Evolutionary conservation across 2,113 vertebrate genomes (phyloP), one percentile per base, ranked within the genome.

Genomic region (Pimephales promelas): DNA sequence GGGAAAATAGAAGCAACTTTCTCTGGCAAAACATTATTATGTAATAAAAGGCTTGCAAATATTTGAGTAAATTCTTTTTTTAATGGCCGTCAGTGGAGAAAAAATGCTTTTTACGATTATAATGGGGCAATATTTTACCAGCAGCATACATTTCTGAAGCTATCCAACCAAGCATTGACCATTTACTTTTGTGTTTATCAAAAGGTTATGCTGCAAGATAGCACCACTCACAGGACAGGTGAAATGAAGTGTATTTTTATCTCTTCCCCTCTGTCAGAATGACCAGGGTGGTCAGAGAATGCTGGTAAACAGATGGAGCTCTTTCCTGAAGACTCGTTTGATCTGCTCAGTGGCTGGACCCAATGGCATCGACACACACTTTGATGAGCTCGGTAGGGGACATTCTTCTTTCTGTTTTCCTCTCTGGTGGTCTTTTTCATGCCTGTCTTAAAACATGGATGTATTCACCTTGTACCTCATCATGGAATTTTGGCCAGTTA

Each of bases 291-390:
- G 98, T 68, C 97, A 97, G 86, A 91, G 98, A 79, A 95, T 98
- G 94, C 92, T 99, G 0, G 96, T 99, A 88, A 98, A 98, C 77
- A 97, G 97, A 87, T 99, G 97, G 97, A 97, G 94, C 81, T 98
- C 97, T 13, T 98, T 99, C 89, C 93, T 97, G 31, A 99, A 99
- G 92, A 94, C 97, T 0, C 96, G 97, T 13, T 93, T 99, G 9
- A 92, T 97, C 87, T 99, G 97, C 89, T 98, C 97, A 16, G 97
- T 99, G 76, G 95, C 97, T 0, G 97, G 97, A 56, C 90, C 89
- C 71, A 97, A 97, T 0, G 97, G 97, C 88, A 98, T 99, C 49
- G 96, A 98, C 87, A 99, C 97, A 0, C 92, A 98, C 90, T 99
- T 99, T 92, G 97, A 99, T 89, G 95, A 98, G 83, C 93, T 99